Evolutionary conservation across 2,113 vertebrate genomes (phyloP).

Genomic region (Menura novaehollandiae): DNA sequence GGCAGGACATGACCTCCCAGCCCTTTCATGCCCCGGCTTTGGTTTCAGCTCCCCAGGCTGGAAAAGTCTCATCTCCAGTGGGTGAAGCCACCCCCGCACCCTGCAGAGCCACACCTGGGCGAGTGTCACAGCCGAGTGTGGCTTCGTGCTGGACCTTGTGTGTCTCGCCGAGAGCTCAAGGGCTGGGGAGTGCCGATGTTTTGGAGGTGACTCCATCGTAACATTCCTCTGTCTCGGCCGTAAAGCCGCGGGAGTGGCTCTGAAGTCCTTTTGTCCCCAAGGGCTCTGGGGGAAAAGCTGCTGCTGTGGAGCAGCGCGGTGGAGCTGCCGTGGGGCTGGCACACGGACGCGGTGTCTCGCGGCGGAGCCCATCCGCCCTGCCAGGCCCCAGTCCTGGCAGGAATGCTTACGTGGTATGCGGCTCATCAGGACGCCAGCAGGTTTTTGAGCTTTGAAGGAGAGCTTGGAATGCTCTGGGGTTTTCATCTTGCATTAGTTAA

Average conservation of each 20-base stretch:
- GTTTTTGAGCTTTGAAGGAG: constrained; percentile 5
- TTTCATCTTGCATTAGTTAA: not conserved
- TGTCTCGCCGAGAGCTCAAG: not conserved
- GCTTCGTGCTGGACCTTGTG: not conserved
- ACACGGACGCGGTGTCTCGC: rapidly evolving
- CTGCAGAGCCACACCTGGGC: not conserved
- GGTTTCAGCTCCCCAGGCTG: not conserved
- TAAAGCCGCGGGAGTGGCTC: not conserved
- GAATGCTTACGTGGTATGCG: constrained; percentile 37
- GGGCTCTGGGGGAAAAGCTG: not conserved
- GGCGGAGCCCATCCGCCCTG: not conserved
- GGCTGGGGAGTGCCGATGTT: not conserved
- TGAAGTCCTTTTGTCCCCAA: not conserved
- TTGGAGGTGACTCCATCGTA: not conserved
- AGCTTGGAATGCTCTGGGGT: not conserved
- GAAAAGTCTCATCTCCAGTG: rapidly evolving
- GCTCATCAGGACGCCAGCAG: constrained; percentile 24
- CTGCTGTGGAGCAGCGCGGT: not conserved
- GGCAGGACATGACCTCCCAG: not conserved
- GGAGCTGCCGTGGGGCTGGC: not conserved
- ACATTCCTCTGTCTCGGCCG: not conserved
- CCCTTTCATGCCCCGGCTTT: not conserved
- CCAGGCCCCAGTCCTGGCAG: not conserved
- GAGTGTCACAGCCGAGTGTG: rapidly evolving
- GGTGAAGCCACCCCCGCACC: not conserved